These are phyloP conservation scores for Arnoldichthys spilopterus DNA, from an alignment of 2,797 vertebrate genomes.

Conservation along the genomic window DNA sequence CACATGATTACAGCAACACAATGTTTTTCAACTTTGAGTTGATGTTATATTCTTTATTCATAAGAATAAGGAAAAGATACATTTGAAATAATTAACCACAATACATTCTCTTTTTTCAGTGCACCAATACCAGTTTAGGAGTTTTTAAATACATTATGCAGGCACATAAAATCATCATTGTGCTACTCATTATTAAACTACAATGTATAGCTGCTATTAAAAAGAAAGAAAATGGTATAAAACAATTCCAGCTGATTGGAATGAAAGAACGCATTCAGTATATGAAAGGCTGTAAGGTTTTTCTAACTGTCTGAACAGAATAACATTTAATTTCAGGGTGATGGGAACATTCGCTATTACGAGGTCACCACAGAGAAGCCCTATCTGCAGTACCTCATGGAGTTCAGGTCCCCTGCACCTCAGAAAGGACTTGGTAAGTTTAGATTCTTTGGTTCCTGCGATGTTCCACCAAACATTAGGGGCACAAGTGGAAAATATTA, in stretches of 20 bases:
- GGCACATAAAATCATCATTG: neutral
- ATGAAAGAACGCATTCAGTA: neutral
- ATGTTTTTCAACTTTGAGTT: neutral
- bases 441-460: neutral
- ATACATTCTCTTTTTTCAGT: too few species aligned
- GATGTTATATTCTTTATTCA: neutral
- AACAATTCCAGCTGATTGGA: slow-evolving; percentile 16
- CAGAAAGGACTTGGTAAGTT: slow-evolving; percentile 95
- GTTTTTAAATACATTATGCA: neutral
- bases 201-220: neutral
- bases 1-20: neutral
- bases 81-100: neutral
- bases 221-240: neutral
- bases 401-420: slow-evolving; percentile 93
- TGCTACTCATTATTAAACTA: neutral
- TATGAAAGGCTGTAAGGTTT: slow-evolving; percentile 9
- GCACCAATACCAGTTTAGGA: neutral
- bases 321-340: slow-evolving; percentile 80
- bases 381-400: slow-evolving; percentile 95
- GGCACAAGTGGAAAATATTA: neutral
- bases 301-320: neutral
- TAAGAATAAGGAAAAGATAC: too few species aligned
- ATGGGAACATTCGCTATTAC: slow-evolving; percentile 97
- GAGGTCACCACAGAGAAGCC: slow-evolving; percentile 95
- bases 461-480: neutral